Percentiles rank a stretch among this genome's conserved stretches.
Conservation (phyloP, 2,113 vertebrate genomes). For the Aspidoscelis tigris region DNA sequence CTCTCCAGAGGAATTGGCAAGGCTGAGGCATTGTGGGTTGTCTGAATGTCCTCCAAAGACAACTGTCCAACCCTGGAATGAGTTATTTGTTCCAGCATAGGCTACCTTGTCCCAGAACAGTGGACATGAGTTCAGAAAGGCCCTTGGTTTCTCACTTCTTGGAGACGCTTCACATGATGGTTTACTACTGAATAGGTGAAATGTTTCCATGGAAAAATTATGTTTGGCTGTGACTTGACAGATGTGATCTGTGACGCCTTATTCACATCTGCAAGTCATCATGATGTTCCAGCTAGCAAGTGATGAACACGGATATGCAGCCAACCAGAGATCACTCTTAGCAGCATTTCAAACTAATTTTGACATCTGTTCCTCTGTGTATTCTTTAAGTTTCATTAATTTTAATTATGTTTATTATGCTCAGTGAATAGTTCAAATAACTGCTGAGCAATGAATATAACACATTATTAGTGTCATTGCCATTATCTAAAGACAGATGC, state of each 20-base stretch:
- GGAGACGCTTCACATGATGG: no score
- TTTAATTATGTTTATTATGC: constrained; percentile 62
- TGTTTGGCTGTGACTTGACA: neutral
- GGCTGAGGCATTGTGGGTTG: no score
- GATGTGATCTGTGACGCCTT: neutral
- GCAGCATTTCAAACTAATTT: constrained; percentile 24
- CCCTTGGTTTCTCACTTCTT: no score
- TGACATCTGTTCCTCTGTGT: constrained; percentile 38
- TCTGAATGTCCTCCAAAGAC: no score
- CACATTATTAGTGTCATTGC: constrained; percentile 54
- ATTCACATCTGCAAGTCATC: neutral
- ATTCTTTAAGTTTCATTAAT: constrained; percentile 59
- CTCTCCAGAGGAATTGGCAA: no score
- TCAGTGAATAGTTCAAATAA: constrained; percentile 55
- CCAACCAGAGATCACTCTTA: constrained; percentile 5
- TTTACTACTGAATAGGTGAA: neutral
- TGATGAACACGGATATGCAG: neutral
- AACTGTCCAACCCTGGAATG: no score
- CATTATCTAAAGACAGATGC: constrained; percentile 53
- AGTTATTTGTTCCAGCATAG: no score
- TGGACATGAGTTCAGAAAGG: no score
- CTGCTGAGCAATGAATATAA: constrained; percentile 48
- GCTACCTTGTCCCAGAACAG: no score
- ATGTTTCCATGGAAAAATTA: neutral
- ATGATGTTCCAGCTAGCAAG: neutral